Base-by-base conservation (phyloP, 92 coral and sea anemone genomes). In the Paramuricea clavata region DNA sequence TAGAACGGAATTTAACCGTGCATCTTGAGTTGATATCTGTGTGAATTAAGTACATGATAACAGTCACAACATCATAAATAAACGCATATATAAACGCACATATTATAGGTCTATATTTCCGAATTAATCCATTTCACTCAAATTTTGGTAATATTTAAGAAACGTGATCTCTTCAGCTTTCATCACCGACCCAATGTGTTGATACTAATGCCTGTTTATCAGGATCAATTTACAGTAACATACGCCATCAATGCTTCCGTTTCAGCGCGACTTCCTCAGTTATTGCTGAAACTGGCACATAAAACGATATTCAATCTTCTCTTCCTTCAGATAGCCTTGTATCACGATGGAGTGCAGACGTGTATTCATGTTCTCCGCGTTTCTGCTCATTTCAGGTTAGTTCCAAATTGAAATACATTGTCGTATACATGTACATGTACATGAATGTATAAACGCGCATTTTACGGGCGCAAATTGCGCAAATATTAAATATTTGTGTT, bases 261-360 rank as follows among this genome's bases (percentile, higher is more conserved):
- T 76, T 76, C 82, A 76, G 82, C 82, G 67, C 60, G 26, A 74
- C 62, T 74, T 74, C 81, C 81, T 44, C 27, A 25, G 59, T 10
- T 5, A 23, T 73, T 19, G 49, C 74, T 34, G 13, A 15, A 69
- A 13, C 30, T 35, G 5, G 34, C 13, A n/a, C 5, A 23, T n/a
- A 52, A 44, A 43, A 74, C 39, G 61, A 49, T 12, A 74, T 9
- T 2, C 21, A 34, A 70, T 10, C 1, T 52, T 21, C 32, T 52
- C 32, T 56, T 2, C 69, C 0, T 9, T 13, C 43, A 52, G 27
- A 3, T 22, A 26, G 16, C 47, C 39, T 56, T 27, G 43, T 1
- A 23, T 31, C 78, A 23, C 13, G 47, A 52, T 49, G 28, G 68
- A 52, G 23, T 12, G 7, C 12, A 49, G 67, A 35, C 16, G 4